Conservation (phyloP, 2,113 vertebrate species). For the Nycticryphes semicollaris region DNA sequence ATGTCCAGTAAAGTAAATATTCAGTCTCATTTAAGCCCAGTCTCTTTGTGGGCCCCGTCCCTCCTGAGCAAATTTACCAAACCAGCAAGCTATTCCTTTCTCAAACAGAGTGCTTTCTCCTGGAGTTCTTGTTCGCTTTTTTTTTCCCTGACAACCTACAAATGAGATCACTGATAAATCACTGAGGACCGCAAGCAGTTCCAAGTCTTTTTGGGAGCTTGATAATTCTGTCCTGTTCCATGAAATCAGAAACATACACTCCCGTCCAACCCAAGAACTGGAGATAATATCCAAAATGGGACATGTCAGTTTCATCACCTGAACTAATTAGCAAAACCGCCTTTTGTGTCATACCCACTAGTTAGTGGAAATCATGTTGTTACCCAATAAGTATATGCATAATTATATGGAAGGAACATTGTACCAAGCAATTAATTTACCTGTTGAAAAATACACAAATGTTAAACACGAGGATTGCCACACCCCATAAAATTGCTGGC, state of each 20-base stretch:
- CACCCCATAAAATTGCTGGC: neutral
- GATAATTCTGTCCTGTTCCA: neutral
- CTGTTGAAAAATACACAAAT: neutral
- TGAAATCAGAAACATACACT: neutral
- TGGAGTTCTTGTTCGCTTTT: neutral
- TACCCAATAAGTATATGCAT: neutral
- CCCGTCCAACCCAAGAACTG: neutral
- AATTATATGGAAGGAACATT: neutral
- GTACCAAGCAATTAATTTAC: neutral
- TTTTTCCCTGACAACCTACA: neutral
- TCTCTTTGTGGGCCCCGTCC: neutral
- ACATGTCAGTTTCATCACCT: neutral
- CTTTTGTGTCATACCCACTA: neutral
- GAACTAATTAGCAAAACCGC: neutral
- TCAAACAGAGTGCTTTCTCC: neutral
- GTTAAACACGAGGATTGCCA: neutral
- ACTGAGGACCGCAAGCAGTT: neutral
- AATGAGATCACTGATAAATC: neutral
- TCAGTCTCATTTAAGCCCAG: neutral
- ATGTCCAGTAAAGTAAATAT: neutral
- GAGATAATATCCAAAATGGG: neutral
- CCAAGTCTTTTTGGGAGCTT: neutral
- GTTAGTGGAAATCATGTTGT: neutral
- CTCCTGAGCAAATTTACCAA: slow-evolving; percentile 9
- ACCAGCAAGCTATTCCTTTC: neutral